A percentile compares a stretch with the other conserved stretches of the same genome.
Conservation (phyloP, 2,113 vertebrate species). For the Gymnobelideus leadbeateri region DNA sequence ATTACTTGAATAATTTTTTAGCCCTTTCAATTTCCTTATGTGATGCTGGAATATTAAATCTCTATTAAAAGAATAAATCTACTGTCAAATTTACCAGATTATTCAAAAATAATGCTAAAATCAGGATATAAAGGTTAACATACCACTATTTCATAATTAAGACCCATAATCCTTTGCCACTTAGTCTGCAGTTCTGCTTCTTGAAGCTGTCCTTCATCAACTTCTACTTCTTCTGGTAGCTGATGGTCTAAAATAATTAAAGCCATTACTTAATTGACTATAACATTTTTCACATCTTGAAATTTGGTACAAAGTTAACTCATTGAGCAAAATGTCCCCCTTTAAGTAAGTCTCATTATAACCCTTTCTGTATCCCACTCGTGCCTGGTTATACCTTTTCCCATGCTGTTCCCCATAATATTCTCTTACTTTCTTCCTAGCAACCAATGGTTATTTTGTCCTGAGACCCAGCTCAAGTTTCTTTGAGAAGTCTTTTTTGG, state of each 20-base stretch:
- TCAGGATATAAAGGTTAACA: conserved; percentile 72
- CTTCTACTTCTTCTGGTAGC: conserved; percentile 77
- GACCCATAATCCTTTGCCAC: conserved; percentile 92
- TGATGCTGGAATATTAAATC: background rate
- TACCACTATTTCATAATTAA: conserved; percentile 93
- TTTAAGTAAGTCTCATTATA: conserved; percentile 13
- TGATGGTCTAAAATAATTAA: conserved; percentile 59
- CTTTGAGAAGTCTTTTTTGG: background rate
- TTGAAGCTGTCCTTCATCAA: conserved; percentile 61
- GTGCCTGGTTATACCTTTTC: background rate
- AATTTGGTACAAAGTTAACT: background rate
- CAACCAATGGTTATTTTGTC: background rate
- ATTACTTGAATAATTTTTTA: background rate
- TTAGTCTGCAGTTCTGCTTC: conserved; percentile 84
- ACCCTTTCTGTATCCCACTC: background rate
- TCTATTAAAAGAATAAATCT: background rate
- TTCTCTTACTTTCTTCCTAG: background rate
- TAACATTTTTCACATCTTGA: background rate
- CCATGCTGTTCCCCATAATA: background rate
- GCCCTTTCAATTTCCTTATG: background rate
- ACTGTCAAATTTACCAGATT: conserved; percentile 5
- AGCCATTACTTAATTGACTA: conserved; percentile 10
- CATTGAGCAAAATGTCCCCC: background rate
- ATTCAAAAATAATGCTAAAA: conserved; percentile 23
- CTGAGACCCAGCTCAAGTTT: background rate